Evolutionary conservation across 2,797 vertebrate genomes (phyloP), one percentile per base, ranked within the genome.

Genomic region (Sternotherus odoratus): DNA sequence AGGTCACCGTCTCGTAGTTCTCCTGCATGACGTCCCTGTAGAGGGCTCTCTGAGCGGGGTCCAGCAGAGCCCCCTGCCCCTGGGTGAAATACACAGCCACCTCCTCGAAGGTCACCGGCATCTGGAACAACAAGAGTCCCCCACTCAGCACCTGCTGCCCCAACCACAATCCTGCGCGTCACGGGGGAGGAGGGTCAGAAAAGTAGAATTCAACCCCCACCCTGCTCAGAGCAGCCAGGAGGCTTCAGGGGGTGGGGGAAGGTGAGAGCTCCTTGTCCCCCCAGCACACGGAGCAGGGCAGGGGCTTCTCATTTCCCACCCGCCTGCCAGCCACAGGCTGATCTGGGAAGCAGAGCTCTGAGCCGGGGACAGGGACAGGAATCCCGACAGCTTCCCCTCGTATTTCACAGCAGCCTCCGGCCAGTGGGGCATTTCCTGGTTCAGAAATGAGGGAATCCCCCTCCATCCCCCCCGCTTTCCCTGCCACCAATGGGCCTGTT

Each of bases 61-160:
- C n/a, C 63, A 69, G 63, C n/a, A 69, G 63, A 36, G 63, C n/a
- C 63, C 63, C 63, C 63, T 69, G n/a, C 10, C 9, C 63, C n/a
- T 11, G 63, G 9, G 63, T 69, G 63, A 69, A 69, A 69, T 69
- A 69, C n/a, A 69, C 63, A 69, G 63, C 63, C 63, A 69, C 63
- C n/a, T 69, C 63, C 63, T 69, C 63, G n/a, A 69, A 69, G 63
- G 63, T 36, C 63, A 69, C 63, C n/a, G 0, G n/a, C 63, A 2
- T 2, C 63, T 69, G 63, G 2, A 69, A 69, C 19, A 23, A 12
- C n/a, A 39, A 69, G 50, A 51, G 50, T 51, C 51, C 51, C 51
- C 0, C 51, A 21, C 51, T 51, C 0, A 51, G 1, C 1, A 8
- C 1, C 1, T 51, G 51, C 51, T 51, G 19, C 19, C 8, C 7